phyloP scores from a whole-genome alignment of 2,113 vertebrate genomes.

The Sander vitreus region DNA sequence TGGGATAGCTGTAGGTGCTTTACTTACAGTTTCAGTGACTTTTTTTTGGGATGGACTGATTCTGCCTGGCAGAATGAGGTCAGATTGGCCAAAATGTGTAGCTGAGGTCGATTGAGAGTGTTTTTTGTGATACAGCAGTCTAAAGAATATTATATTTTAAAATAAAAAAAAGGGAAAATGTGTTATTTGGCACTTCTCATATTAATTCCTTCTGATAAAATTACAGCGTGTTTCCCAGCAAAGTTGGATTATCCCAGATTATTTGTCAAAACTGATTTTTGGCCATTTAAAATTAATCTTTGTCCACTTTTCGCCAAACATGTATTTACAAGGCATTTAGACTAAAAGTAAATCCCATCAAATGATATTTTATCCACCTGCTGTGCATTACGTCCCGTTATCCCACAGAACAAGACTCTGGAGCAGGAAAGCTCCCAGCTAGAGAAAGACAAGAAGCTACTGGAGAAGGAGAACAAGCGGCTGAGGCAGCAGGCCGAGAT shows the following conservation, averaged over 20 bases:
- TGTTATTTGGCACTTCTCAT: not conserved
- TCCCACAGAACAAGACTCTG: conserved; percentile 86
- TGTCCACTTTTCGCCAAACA: conserved; percentile 22
- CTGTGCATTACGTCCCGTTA: not conserved
- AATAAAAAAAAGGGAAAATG: not conserved
- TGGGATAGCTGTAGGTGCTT: conserved; percentile 8
- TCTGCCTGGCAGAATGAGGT: conserved; percentile 48
- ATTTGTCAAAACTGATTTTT: conserved; percentile 34
- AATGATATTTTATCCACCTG: conserved; percentile 22
- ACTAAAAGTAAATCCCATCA: conserved; percentile 21
- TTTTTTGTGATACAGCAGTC: not conserved
- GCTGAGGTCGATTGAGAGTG: not conserved
- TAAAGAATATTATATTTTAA: not conserved
- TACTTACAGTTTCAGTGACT: conserved; percentile 9
- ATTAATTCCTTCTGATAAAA: conserved; percentile 19
- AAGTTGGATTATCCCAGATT: conserved; percentile 57
- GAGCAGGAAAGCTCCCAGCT: conserved; percentile 95
- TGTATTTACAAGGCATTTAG: conserved; percentile 38
- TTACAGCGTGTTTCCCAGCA: not conserved
- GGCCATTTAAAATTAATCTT: conserved; percentile 5
- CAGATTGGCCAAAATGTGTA: conserved; percentile 19
- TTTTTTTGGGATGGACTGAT: conserved; percentile 28
- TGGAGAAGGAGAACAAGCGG: conserved; percentile 98
- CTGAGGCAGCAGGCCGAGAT: conserved; percentile 96
- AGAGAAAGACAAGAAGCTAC: conserved; percentile 97